A percentile compares a stretch with the other conserved stretches of the same genome.
phyloP scores from a whole-genome alignment of 30 jellyfish, hydroid and myxozoan genomes.

The Aurelia aurita complex sp. Pacific region DNA sequence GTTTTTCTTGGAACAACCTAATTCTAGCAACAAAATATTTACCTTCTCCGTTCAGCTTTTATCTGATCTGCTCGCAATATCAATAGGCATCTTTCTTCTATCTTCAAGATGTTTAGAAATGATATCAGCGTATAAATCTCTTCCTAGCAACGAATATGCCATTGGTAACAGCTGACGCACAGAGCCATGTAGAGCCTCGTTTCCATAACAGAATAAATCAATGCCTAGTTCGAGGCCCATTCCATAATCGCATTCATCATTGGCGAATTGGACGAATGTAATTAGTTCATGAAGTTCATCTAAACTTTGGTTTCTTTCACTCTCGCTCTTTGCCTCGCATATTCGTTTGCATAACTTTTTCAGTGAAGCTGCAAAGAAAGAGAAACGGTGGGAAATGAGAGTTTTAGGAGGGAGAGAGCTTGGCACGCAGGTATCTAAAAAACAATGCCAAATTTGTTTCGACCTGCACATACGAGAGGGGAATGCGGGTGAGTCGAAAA shows the following conservation, averaged over 20 bases:
- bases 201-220: slow-evolving; percentile 74
- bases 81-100: slow-evolving; percentile 17
- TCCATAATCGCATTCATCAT: slow-evolving; percentile 97
- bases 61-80: not conserved
- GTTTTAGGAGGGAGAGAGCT: not conserved
- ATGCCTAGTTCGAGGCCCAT: slow-evolving; percentile 95
- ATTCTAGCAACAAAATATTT: no score
- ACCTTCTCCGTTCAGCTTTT: no score
- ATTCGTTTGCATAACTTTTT: slow-evolving; percentile 63
- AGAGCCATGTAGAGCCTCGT: slow-evolving; percentile 51
- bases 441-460: no score
- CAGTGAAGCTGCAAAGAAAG: slow-evolving; percentile 56
- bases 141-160: slow-evolving; percentile 78
- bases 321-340: slow-evolving; percentile 56
- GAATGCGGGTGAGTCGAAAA: no score
- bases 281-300: slow-evolving; percentile 86
- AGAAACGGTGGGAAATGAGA: not conserved
- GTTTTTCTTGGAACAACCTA: no score
- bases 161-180: slow-evolving; percentile 64
- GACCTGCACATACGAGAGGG: not conserved
- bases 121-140: slow-evolving; percentile 62
- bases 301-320: slow-evolving; percentile 26
- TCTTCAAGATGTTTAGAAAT: slow-evolving; percentile 59
- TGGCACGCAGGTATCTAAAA: not conserved
- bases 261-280: slow-evolving; percentile 88